Evolutionary conservation across 2,888 invertebrate genomes (phyloP).

Genomic region (Helleia helle): DNA sequence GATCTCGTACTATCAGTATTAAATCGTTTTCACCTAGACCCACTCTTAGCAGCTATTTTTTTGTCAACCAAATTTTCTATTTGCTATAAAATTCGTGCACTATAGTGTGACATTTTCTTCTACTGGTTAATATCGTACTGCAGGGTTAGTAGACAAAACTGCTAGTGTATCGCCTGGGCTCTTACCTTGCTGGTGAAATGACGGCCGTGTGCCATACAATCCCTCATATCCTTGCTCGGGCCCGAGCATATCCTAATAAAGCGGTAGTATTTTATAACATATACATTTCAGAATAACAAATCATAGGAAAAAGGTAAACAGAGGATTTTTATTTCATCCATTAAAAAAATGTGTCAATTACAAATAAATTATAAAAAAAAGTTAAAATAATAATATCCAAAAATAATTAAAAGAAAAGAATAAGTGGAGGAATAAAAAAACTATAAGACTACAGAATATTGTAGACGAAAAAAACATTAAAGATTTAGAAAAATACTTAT

Average conservation of each 20-base stretch:
- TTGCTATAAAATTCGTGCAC: slow-evolving; percentile 8
- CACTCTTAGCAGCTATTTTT: no score
- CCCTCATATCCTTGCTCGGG: slow-evolving; percentile 95
- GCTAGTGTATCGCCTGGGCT: slow-evolving; percentile 21
- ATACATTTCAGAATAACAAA: slow-evolving; percentile 10
- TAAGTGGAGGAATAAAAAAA: no score
- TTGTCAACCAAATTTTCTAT: no score
- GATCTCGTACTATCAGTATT: no score
- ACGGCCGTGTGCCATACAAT: slow-evolving; percentile 93
- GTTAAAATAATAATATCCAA: no score
- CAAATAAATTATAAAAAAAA: no score
- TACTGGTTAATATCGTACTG: slow-evolving; percentile 11
- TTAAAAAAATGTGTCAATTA: background rate
- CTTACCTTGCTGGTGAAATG: slow-evolving; percentile 92
- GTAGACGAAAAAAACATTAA: no score
- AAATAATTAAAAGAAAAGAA: no score
- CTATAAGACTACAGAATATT: no score
- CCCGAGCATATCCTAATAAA: slow-evolving; percentile 88
- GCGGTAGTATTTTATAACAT: slow-evolving; percentile 42
- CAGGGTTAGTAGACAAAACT: slow-evolving; percentile 44
- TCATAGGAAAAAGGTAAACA: slow-evolving; percentile 29
- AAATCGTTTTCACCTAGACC: no score
- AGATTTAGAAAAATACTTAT: no score
- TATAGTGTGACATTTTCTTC: slow-evolving; percentile 15
- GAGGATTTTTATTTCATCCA: slow-evolving; percentile 19